Conservation (phyloP, 53 echinoderm and acorn worm genomes). For the Echinometra lucunter region DNA sequence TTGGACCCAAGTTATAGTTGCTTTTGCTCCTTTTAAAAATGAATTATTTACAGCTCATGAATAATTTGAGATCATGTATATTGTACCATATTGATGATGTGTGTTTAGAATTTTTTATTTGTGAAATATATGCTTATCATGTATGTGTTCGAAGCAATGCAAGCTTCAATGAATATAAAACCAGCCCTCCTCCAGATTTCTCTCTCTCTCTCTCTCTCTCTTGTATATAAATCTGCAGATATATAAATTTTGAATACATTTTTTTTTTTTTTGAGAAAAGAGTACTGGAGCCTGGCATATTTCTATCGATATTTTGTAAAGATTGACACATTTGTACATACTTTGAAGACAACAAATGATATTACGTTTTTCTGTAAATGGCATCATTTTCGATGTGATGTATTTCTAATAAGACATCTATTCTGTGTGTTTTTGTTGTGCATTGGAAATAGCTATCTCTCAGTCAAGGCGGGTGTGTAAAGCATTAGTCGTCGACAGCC, state of each 20-base stretch:
- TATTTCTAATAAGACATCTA: neutral
- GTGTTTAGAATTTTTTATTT: neutral
- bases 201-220: neutral
- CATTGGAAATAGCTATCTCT: constrained; percentile 15
- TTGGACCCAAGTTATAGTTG: neutral
- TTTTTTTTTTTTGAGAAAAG: constrained; percentile 34
- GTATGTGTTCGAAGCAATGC: neutral
- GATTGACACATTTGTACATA: constrained; percentile 52
- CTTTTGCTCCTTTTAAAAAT: neutral
- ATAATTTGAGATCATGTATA: neutral
- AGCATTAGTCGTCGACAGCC: neutral
- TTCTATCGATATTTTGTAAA: constrained; percentile 66
- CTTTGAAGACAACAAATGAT: neutral
- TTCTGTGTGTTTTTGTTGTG: constrained; percentile 29
- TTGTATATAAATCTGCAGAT: constrained; percentile 51
- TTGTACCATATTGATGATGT: constrained; percentile 23
- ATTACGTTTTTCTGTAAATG: neutral
- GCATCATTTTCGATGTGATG: neutral
- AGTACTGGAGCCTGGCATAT: constrained; percentile 55
- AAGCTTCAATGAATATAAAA: neutral
- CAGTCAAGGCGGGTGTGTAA: constrained; percentile 24
- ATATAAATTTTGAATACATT: constrained; percentile 50
- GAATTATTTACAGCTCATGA: constrained; percentile 10
- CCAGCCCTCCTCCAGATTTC: neutral
- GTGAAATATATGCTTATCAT: neutral